A percentile compares a stretch with the other conserved stretches of the same genome.
Evolutionary conservation across 2,888 invertebrate species (phyloP).

Genomic region (Drosophila atripex): DNA sequence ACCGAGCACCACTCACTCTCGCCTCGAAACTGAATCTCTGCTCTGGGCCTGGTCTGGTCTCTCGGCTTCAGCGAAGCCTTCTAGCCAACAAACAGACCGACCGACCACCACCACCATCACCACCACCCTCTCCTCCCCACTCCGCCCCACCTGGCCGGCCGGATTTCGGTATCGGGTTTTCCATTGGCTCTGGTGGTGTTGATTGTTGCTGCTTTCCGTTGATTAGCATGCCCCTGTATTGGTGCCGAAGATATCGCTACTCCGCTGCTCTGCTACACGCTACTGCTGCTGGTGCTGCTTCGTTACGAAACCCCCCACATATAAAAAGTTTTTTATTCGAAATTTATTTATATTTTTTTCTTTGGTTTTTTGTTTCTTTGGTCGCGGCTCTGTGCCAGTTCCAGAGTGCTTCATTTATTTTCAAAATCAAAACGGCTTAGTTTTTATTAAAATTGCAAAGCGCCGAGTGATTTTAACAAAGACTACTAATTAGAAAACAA

Average conservation of each 20-base stretch:
- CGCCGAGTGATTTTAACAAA: constrained; percentile 3
- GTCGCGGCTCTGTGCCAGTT: constrained; percentile 6
- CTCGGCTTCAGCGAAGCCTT: constrained; percentile 32
- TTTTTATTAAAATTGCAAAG: constrained; percentile 33
- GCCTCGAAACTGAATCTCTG: constrained; percentile 34
- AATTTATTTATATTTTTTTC: constrained; percentile 36
- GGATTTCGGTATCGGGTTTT: constrained; percentile 64
- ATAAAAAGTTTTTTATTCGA: constrained; percentile 48
- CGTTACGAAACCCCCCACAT: constrained; percentile 62
- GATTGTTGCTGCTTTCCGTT: constrained; percentile 45
- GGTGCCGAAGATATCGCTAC: constrained; percentile 52
- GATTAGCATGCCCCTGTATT: constrained; percentile 65
- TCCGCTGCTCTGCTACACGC: not conserved
- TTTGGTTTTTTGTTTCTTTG: not conserved
- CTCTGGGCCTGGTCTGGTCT: constrained; percentile 29
- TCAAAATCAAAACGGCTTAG: constrained; percentile 21
- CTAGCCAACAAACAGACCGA: constrained; percentile 30
- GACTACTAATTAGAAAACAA: constrained; percentile 23
- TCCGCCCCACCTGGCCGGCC: constrained; percentile 28
- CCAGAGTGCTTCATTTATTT: constrained; percentile 20
- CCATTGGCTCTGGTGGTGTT: constrained; percentile 25
- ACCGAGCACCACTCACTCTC: constrained; percentile 32
- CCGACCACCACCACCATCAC: constrained; percentile 8
- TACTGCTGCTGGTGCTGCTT: constrained; percentile 5
- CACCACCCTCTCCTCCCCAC: not conserved